These are phyloP conservation scores for Diuraphis noxia DNA, from an alignment of 1,140 invertebrate genomes.

Conservation along the genomic window DNA sequence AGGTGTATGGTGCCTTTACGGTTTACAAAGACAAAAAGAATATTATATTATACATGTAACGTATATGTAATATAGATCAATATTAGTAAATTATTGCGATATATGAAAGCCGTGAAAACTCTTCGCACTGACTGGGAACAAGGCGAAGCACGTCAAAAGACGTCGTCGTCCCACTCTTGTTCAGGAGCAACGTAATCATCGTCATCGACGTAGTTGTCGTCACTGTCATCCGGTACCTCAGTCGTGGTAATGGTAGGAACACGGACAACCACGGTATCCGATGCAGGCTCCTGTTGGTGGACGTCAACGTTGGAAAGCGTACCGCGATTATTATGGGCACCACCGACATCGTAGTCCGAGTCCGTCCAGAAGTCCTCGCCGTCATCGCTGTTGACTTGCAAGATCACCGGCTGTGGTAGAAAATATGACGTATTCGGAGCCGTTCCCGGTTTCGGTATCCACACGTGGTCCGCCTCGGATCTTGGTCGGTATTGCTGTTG, in stretches of 20 bases:
- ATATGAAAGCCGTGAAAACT: not conserved
- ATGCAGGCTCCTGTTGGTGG: not conserved
- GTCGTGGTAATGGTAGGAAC: not conserved
- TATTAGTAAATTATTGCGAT: not conserved
- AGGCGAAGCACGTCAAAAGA: not conserved
- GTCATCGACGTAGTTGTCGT: not conserved
- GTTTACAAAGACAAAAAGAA: not conserved
- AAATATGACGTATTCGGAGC: not conserved
- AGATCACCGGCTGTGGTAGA: not conserved
- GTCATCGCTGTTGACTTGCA: not conserved
- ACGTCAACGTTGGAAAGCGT: too few relatives aligned
- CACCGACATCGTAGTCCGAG: not conserved
- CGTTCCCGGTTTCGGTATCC: constrained; percentile 31
- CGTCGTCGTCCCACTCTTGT: not conserved
- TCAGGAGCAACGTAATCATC: not conserved
- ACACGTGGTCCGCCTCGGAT: not conserved
- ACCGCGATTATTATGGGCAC: not conserved
- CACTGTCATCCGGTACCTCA: not conserved
- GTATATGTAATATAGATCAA: not conserved
- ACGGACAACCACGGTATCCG: not conserved
- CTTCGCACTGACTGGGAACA: not conserved
- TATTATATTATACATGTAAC: not conserved
- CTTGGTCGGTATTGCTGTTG: not conserved
- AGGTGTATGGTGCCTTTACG: not conserved
- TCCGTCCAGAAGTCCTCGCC: not conserved